phyloP scores from a whole-genome alignment of 2,113 vertebrate species.

The Hystrix brachyura region DNA sequence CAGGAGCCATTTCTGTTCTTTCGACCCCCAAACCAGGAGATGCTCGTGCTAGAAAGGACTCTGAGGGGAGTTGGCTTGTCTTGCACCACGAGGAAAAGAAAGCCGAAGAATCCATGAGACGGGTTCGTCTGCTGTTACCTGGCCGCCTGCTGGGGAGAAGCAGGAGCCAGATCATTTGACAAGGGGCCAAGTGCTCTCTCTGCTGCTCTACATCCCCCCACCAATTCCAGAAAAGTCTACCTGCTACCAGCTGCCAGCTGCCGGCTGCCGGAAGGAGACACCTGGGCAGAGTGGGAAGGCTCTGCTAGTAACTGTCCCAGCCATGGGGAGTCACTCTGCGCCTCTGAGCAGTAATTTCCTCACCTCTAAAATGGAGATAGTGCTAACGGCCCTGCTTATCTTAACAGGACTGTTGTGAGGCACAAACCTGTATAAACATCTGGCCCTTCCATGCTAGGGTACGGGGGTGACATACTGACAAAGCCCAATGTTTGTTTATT shows the following conservation, averaged over 20 bases:
- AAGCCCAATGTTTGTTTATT: background rate
- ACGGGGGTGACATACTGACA: background rate
- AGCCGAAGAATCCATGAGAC: background rate
- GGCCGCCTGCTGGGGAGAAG: background rate
- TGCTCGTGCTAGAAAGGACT: background rate
- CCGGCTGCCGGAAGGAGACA: background rate
- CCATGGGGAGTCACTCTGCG: background rate
- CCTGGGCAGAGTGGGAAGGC: no score
- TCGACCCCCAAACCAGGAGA: background rate
- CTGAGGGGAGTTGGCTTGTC: background rate
- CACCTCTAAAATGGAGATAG: background rate
- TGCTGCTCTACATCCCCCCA: background rate
- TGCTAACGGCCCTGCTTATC: background rate
- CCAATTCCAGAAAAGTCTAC: background rate
- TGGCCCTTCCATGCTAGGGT: background rate
- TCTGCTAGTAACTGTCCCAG: background rate
- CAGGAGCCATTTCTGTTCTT: background rate
- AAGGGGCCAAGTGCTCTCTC: background rate
- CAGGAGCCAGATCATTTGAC: background rate
- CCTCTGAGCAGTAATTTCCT: conserved; percentile 24
- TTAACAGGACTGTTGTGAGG: background rate
- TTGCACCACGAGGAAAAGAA: background rate
- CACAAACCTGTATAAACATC: background rate
- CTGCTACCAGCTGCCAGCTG: no score
- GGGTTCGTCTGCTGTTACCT: background rate